A percentile compares a stretch with the other conserved stretches of the same genome.
These are phyloP conservation scores for Spea hammondii DNA, from an alignment of 2,797 vertebrate genomes.

Conservation along the genomic window DNA sequence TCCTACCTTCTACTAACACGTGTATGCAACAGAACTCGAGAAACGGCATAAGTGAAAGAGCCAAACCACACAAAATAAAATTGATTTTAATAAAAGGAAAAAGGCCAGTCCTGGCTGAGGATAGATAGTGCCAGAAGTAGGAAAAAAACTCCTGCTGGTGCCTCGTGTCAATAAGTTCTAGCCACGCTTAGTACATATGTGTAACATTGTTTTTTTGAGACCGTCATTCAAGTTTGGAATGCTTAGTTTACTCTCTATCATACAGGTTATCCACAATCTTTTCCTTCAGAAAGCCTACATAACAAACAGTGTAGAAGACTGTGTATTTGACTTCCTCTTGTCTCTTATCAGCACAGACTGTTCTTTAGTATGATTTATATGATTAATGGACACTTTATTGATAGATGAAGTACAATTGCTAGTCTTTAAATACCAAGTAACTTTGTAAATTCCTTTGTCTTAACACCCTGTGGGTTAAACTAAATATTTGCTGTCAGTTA, in stretches of 20 bases:
- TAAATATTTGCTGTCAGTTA: conserved; percentile 48
- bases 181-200: too few species aligned
- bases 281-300: neutral
- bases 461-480: conserved; percentile 39
- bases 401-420: conserved; percentile 42
- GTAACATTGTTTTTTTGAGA: too few species aligned
- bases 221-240: neutral
- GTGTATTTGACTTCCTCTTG: conserved; percentile 15
- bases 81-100: too few species aligned
- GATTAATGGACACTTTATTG: conserved; percentile 49
- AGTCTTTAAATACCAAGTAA: conserved; percentile 30
- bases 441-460: conserved; percentile 42
- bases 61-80: too few species aligned
- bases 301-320: conserved; percentile 1
- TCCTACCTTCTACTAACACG: too few species aligned
- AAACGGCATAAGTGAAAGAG: too few species aligned
- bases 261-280: neutral
- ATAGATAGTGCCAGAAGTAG: too few species aligned
- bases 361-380: conserved; percentile 25
- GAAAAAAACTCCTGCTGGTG: too few species aligned
- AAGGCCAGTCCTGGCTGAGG: too few species aligned
- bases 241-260: neutral
- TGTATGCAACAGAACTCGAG: too few species aligned
- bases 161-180: too few species aligned
- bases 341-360: conserved; percentile 39